Evolutionary conservation across 2,797 vertebrate genomes (phyloP).

Genomic region (Mastacembelus armatus): DNA sequence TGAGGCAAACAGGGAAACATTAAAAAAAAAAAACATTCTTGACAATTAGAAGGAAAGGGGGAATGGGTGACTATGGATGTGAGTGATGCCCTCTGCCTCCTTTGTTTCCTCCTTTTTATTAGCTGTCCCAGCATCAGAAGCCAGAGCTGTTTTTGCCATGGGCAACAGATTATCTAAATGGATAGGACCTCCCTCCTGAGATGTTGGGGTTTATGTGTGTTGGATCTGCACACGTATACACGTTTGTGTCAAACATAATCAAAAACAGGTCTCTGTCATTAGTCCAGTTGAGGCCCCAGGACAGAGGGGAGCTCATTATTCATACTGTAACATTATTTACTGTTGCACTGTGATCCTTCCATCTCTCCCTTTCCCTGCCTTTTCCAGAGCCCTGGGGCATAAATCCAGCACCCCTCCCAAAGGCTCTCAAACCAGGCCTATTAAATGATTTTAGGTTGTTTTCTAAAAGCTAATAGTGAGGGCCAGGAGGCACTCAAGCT

Average conservation of each 20-base stretch:
- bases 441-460: constrained; percentile 65
- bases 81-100: constrained; percentile 33
- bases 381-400: constrained; percentile 51
- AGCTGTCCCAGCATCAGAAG: no score
- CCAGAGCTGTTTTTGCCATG: constrained; percentile 21
- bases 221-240: constrained; percentile 32
- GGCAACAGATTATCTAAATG: constrained; percentile 60
- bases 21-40: constrained; percentile 5
- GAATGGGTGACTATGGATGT: constrained; percentile 34
- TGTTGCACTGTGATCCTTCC: constrained; percentile 66
- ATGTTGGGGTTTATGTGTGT: no score
- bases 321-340: constrained; percentile 80
- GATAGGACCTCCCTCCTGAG: constrained; percentile 49
- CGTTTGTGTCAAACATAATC: constrained; percentile 66
- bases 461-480: constrained; percentile 52
- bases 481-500: constrained; percentile 47
- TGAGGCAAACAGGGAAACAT: constrained; percentile 4
- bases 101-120: constrained; percentile 43
- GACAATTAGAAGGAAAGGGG: constrained; percentile 28
- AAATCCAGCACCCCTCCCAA: constrained; percentile 51
- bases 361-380: constrained; percentile 50
- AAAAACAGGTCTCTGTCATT: constrained; percentile 81
- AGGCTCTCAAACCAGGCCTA: constrained; percentile 50
- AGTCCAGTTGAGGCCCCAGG: constrained; percentile 71
- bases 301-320: constrained; percentile 76